These are phyloP conservation scores for Acleris sparsana DNA, from an alignment of 2,888 invertebrate species.

Conservation along the genomic window DNA sequence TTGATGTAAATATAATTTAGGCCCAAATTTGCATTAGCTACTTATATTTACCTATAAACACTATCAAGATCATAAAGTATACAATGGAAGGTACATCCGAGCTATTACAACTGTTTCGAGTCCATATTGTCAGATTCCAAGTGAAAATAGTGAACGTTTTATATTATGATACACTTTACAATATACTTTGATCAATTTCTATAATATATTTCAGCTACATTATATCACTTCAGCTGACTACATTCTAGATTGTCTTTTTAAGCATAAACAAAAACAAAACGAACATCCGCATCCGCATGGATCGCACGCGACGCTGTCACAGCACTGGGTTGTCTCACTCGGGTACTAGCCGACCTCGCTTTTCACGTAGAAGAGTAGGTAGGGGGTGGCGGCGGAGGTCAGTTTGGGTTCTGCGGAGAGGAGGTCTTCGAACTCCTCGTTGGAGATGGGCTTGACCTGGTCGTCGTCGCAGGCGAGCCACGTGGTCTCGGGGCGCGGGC, in stretches of 20 bases:
- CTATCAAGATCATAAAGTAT: conserved; percentile 43
- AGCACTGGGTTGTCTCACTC: background rate
- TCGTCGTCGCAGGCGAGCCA: conserved; percentile 97
- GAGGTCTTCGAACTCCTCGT: conserved; percentile 90
- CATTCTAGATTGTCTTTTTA: conserved; percentile 64
- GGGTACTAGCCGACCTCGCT: conserved; percentile 75
- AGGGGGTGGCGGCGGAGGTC: conserved; percentile 92
- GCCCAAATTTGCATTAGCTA: conserved; percentile 49
- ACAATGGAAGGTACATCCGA: conserved; percentile 52
- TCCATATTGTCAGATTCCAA: conserved; percentile 71
- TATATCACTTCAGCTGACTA: conserved; percentile 68
- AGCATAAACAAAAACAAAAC: conserved; percentile 52
- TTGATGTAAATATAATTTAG: conserved; percentile 48
- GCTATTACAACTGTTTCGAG: conserved; percentile 48
- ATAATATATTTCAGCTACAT: conserved; percentile 62
- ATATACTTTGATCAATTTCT: conserved; percentile 49
- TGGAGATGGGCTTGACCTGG: conserved; percentile 89
- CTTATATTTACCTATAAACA: conserved; percentile 28
- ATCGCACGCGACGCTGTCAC: background rate
- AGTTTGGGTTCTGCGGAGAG: conserved; percentile 88
- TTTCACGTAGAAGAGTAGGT: conserved; percentile 92
- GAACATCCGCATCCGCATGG: background rate
- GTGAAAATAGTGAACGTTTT: conserved; percentile 58
- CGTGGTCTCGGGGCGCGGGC: conserved; percentile 69
- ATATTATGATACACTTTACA: conserved; percentile 48